Percentiles rank a stretch among this genome's conserved stretches.
Conservation (phyloP, 2,797 vertebrate genomes). For the Leucoraja ocellata region DNA sequence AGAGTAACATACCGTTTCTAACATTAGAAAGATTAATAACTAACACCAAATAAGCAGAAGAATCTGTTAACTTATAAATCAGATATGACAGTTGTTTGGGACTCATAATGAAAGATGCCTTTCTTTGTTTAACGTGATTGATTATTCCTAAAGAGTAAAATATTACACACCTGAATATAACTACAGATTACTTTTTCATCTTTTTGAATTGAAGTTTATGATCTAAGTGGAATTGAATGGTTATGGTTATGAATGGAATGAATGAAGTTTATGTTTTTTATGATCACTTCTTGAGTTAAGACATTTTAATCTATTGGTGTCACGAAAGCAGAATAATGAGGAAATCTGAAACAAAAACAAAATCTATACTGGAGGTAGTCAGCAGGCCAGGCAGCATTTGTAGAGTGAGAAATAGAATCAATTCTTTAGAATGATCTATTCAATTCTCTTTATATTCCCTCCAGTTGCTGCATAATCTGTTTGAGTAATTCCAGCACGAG, state of each 20-base stretch:
- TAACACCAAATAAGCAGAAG: neutral
- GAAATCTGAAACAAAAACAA: too few relatives aligned
- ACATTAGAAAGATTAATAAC: neutral
- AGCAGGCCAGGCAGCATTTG: too few relatives aligned
- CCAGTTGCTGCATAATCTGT: too few relatives aligned
- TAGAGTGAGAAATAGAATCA: too few relatives aligned
- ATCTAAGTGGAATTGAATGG: too few relatives aligned
- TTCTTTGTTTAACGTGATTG: neutral
- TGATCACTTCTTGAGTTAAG: neutral
- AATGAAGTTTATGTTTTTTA: neutral
- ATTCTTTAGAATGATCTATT: too few relatives aligned
- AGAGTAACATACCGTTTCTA: neutral
- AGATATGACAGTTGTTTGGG: neutral
- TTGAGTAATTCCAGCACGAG: too few relatives aligned
- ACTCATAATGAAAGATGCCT: neutral
- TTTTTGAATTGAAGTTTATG: neutral
- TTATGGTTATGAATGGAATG: too few relatives aligned
- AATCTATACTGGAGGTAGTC: too few relatives aligned
- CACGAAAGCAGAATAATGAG: too few relatives aligned
- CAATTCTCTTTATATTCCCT: too few relatives aligned
- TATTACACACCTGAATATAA: neutral
- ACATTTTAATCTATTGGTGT: neutral
- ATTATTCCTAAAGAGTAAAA: neutral
- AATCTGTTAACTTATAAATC: neutral
- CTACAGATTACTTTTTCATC: neutral